Evolutionary conservation across 2,113 vertebrate species (phyloP).

Genomic region (Micromys minutus): DNA sequence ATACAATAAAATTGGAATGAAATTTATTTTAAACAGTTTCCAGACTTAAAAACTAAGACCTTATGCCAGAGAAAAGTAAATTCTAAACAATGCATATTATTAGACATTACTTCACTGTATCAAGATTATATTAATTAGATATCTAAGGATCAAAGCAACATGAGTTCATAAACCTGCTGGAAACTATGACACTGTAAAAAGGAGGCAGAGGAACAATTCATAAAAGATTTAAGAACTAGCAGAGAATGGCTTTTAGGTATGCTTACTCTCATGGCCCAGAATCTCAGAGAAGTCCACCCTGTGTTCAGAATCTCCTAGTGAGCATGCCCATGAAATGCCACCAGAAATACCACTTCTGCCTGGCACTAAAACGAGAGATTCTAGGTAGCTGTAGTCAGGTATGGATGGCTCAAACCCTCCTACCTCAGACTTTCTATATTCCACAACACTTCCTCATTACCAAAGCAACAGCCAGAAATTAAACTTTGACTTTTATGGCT

Average conservation of each 20-base stretch:
- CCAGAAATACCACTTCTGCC: not conserved
- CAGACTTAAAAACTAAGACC: not conserved
- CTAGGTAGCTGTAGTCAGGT: not conserved
- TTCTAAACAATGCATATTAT: constrained; percentile 36
- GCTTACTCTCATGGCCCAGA: not conserved
- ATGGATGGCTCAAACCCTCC: too few species aligned
- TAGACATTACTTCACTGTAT: constrained; percentile 9
- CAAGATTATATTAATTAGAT: constrained; percentile 26
- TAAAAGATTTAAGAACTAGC: constrained; percentile 36
- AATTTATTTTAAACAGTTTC: not conserved
- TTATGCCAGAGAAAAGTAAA: not conserved
- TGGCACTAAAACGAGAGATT: not conserved
- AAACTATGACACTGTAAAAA: not conserved
- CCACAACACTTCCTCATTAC: not conserved
- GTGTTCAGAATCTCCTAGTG: not conserved
- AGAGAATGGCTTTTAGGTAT: not conserved
- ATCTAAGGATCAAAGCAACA: constrained; percentile 40
- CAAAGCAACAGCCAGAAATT: not conserved
- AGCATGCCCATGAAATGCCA: not conserved
- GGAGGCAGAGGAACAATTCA: not conserved
- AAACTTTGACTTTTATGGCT: not conserved
- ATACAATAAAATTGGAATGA: constrained; percentile 7
- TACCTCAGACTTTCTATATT: not conserved
- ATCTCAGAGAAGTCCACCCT: not conserved
- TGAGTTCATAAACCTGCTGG: not conserved